Evolutionary conservation across 2,797 vertebrate species (phyloP).

Genomic region (Chanos chanos): DNA sequence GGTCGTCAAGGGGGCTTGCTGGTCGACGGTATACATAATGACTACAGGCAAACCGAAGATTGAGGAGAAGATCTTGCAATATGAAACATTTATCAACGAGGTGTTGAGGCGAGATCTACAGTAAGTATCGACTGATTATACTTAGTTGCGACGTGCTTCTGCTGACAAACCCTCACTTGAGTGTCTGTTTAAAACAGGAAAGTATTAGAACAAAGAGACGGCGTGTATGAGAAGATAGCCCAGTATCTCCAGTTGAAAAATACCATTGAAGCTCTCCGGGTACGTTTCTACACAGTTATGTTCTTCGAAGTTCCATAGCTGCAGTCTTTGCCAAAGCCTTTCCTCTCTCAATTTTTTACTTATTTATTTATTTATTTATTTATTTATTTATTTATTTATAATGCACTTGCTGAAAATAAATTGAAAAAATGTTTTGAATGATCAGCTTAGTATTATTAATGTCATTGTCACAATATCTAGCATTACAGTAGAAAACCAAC

Average conservation of each 20-base stretch:
- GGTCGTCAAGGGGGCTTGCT: no score
- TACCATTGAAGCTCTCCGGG: conserved; percentile 80
- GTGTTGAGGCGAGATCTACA: conserved; percentile 79
- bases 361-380: no score
- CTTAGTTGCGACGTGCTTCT: not conserved
- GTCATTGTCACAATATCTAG: no score
- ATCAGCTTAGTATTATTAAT: no score
- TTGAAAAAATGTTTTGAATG: not conserved
- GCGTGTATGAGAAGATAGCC: conserved; percentile 82
- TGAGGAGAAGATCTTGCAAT: conserved; percentile 76
- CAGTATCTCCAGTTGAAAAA: conserved; percentile 86
- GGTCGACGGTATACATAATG: conserved; percentile 46
- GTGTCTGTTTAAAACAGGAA: conserved; percentile 60
- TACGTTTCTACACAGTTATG: conserved; percentile 46
- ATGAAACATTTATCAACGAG: conserved; percentile 82
- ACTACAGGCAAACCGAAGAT: conserved; percentile 33
- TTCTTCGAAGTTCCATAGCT: not conserved
- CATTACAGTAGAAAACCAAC: no score
- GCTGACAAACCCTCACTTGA: not conserved
- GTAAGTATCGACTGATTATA: conserved; percentile 59
- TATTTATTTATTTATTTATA: no score
- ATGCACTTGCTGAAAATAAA: no score
- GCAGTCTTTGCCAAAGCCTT: not conserved
- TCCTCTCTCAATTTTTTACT: no score
- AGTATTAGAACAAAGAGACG: conserved; percentile 82